Base-by-base conservation (phyloP, 2,113 vertebrate genomes). In the Polyodon spathula region DNA sequence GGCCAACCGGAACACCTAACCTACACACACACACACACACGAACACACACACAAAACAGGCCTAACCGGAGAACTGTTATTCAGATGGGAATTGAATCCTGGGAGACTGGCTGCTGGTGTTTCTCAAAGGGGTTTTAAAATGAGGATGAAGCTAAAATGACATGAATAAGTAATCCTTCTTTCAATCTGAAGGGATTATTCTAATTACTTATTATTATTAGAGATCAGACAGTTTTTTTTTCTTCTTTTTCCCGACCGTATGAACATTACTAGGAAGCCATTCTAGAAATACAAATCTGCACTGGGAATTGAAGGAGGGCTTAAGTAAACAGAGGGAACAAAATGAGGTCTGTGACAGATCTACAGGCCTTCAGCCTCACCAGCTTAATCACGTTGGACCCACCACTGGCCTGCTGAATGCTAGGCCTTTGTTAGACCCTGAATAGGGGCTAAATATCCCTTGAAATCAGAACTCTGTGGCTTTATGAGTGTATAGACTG, bases 321-420 rank as follows among this genome's bases (percentile, higher is more conserved):
- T 88, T 87, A 85, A 86, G 82, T 86, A 88, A 91, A 90, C 84
- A 86, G 80, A 78, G 62, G 81, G 85, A 90, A 89, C 84, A 86
- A 91, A n/a, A 85, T 81, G 83, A 76, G 78, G 72, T 76, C 78
- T 82, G 81, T 84, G 86, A 83, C 65, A 70, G 84, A 77, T 71
- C 72, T 67, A 67, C 78, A 52, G 76, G 72, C 78, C 68, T 63
- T 56, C 58, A 60, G 67, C 27, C 73, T 68, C 70, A 72, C 76
- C 76, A 76, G 78, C 77, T 71, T 82, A 86, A 86, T 86, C 86
- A 85, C 78, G 64, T 71, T 79, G 69, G 78, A 81, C 77, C 81
- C 78, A 67, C 73, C 73, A 69, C 73, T 61, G 72, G 63, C 72
- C 63, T 62, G 70, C 76, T 76, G 70, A 82, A 79, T 79, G 74